Conservation (phyloP, 2,888 invertebrate species). For the Elgonia sp. region DNA sequence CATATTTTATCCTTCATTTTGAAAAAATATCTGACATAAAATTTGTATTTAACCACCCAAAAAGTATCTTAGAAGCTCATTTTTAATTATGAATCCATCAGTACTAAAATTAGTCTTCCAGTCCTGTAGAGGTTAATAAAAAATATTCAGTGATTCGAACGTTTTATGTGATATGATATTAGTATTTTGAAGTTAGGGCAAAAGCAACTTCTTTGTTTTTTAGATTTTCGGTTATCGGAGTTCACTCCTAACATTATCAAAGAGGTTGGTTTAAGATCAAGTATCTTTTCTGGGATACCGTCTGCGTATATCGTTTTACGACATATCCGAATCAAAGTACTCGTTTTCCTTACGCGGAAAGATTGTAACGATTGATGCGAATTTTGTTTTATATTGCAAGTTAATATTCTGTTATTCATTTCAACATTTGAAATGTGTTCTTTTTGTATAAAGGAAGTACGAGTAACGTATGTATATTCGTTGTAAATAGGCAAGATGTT, state of each 20-base stretch:
- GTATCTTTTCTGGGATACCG: constrained; percentile 54
- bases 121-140: too few relatives aligned
- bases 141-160: not conserved
- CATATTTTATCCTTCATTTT: too few relatives aligned
- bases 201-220: constrained; percentile 44
- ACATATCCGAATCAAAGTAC: constrained; percentile 82
- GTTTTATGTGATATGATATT: not conserved
- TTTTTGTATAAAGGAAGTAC: constrained; percentile 56
- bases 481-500: constrained; percentile 79
- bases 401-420: constrained; percentile 46
- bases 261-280: constrained; percentile 45
- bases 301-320: constrained; percentile 83
- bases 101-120: too few relatives aligned
- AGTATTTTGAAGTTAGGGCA: constrained; percentile 33
- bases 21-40: too few relatives aligned
- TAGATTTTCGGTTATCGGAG: not conserved
- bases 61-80: too few relatives aligned
- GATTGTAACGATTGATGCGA: constrained; percentile 29
- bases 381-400: constrained; percentile 17
- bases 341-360: constrained; percentile 60
- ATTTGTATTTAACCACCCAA: too few relatives aligned
- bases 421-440: constrained; percentile 29
- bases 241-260: not conserved
- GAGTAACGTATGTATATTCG: constrained; percentile 80
- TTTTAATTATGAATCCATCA: too few relatives aligned